Percentiles rank a stretch among this genome's conserved stretches.
Conservation (phyloP, 2,113 vertebrate genomes). For the Choloepus hoffmanni region DNA sequence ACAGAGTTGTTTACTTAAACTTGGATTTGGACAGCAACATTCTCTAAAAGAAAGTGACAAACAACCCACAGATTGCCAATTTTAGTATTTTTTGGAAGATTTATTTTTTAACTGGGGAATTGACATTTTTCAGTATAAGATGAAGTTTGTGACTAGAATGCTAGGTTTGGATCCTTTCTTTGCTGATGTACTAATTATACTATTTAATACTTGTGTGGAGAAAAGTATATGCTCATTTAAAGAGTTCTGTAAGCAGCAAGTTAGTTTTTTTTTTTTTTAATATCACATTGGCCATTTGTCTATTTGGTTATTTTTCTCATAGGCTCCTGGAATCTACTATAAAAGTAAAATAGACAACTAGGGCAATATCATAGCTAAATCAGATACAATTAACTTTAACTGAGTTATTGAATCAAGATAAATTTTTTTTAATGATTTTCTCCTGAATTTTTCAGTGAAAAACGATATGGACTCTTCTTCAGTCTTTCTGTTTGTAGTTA, state of each 20-base stretch:
- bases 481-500: constrained; percentile 61
- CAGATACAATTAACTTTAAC: constrained; percentile 36
- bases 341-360: constrained; percentile 48
- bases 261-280: constrained; percentile 1
- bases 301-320: neutral
- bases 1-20: constrained; percentile 54
- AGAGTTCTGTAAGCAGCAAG: neutral
- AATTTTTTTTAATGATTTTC: constrained; percentile 41
- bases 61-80: neutral
- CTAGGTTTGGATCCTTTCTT: constrained; percentile 2
- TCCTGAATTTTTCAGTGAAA: constrained; percentile 71
- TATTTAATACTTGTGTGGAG: neutral
- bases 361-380: constrained; percentile 7
- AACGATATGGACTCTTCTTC: constrained; percentile 56
- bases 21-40: neutral
- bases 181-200: neutral
- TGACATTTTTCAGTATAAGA: neutral
- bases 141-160: neutral
- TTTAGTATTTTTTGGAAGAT: neutral
- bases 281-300: neutral
- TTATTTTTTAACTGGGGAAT: neutral
- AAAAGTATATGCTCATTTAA: neutral
- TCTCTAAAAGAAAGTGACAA: constrained; percentile 39
- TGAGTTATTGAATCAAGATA: constrained; percentile 57
- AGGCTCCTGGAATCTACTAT: neutral